A percentile compares a stretch with the other conserved stretches of the same genome.
Conservation (phyloP, 2,888 invertebrate genomes). For the Bombylius major region DNA sequence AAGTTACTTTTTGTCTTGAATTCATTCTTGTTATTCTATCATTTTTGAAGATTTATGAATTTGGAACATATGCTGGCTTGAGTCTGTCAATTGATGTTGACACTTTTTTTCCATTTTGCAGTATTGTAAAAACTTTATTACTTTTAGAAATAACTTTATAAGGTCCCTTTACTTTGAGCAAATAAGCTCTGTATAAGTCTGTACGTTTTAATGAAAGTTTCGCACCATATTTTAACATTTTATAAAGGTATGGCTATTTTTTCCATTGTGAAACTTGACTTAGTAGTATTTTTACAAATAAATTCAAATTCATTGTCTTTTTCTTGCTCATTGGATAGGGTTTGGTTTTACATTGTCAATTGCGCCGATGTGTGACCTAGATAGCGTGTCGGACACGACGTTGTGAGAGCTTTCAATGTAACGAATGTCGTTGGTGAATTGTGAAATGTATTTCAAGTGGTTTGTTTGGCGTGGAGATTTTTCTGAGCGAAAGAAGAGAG, state of each 20-base stretch:
- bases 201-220: background rate
- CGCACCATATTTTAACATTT: background rate
- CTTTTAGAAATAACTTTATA: conserved; percentile 10
- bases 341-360: background rate
- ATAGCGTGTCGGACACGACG: background rate
- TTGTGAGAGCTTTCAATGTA: background rate
- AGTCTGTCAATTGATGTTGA: conserved; percentile 14
- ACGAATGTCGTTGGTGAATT: background rate
- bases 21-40: background rate
- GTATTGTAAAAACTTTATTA: conserved; percentile 12
- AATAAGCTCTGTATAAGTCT: background rate
- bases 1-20: too few species aligned
- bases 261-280: background rate
- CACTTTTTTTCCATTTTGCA: conserved; percentile 7
- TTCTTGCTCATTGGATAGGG: background rate
- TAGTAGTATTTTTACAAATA: too few species aligned
- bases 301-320: background rate
- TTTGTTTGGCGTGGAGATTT: background rate
- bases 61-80: conserved; percentile 10
- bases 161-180: conserved; percentile 3
- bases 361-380: background rate
- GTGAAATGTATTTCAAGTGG: background rate
- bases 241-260: background rate
- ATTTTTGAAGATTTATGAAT: background rate
- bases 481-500: background rate